Base-by-base conservation (phyloP, 1,140 invertebrate genomes). In the Uloborus diversus region DNA sequence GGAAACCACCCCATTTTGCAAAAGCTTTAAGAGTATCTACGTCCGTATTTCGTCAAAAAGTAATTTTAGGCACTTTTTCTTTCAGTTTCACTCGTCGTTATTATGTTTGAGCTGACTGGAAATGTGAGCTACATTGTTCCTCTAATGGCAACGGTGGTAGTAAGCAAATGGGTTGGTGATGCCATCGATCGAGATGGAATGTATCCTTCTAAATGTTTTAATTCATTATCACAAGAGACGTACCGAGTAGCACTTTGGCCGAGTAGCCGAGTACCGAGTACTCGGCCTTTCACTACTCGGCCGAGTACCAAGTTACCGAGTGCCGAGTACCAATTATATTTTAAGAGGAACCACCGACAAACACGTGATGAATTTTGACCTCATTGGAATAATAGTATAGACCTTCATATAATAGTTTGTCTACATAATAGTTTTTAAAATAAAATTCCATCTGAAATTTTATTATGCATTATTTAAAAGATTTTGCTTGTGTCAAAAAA, bases 51-150 rank as follows among this genome's bases (percentile, higher is more conserved):
- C 17, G 9, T 13, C 17, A 2, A 9, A 13, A 17, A 42, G 9
- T 13, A 1, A 42, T 53, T 20, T 53, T 53, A n/a, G 23, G n/a
- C n/a, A n/a, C 57, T 70, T 49, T 49, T 70, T 53, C 32, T 84
- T 89, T 82, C 88, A 85, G 97, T 99, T 9, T 99, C 97, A 0
- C 87, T 99, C 73, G 98, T 99, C 66, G 98, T 99, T 33, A 99
- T 99, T 59, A 99, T 99, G 98, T 99, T 99, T 87, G 98, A 99
- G 87, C 86, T 99, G 85, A 99, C 98, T 0, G 98, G 98, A 62
- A 96, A 95, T 20, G 94, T 99, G 1, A 90, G 97, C 28, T 99
- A 99, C 86, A 99, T 99, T 84, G 97, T 99, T 30, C 98, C 98
- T 0, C 88, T 99, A 59, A 99, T 99, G 98, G 95, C 95, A 0